Conservation (phyloP, 2,888 invertebrate genomes). For the Cremastinae sp. region DNA sequence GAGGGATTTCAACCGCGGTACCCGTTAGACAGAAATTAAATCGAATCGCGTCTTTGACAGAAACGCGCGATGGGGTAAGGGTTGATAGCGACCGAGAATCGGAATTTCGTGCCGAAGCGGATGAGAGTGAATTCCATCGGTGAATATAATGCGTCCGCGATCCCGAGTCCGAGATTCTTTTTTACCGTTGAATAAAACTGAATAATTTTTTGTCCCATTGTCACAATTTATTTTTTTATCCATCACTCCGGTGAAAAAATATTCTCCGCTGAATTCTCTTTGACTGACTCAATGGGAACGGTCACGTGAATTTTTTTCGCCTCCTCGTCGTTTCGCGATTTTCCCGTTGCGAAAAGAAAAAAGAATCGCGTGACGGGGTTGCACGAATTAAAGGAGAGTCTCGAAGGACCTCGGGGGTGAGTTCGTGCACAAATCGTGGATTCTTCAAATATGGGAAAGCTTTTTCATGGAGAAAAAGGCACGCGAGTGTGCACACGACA, state of each 20-base stretch:
- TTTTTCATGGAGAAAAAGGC: conserved; percentile 66
- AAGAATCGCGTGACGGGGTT: conserved; percentile 54
- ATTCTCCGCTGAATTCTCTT: not conserved
- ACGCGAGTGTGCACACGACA: conserved; percentile 68
- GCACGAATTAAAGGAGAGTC: conserved; percentile 61
- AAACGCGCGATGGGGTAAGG: conserved; percentile 61
- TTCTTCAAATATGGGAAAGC: conserved; percentile 60
- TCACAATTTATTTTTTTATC: not conserved
- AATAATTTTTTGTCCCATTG: not conserved
- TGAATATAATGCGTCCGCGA: conserved; percentile 33
- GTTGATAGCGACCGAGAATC: conserved; percentile 55
- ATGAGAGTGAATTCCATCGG: conserved; percentile 56
- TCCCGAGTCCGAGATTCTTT: not conserved
- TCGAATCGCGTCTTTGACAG: conserved; percentile 75
- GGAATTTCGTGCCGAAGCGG: conserved; percentile 55
- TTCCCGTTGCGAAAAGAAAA: not conserved
- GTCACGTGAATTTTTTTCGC: conserved; percentile 15
- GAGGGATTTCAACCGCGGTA: conserved; percentile 66
- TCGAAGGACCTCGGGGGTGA: conserved; percentile 39
- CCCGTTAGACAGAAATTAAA: conserved; percentile 76
- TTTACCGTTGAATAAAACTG: not conserved
- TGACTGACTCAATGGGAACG: not conserved
- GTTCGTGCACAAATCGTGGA: conserved; percentile 55
- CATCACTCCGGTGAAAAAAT: too few species aligned
- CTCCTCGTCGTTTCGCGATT: not conserved